Base-by-base conservation (phyloP, 2,113 vertebrate species). In the Thalassoma bifasciatum region DNA sequence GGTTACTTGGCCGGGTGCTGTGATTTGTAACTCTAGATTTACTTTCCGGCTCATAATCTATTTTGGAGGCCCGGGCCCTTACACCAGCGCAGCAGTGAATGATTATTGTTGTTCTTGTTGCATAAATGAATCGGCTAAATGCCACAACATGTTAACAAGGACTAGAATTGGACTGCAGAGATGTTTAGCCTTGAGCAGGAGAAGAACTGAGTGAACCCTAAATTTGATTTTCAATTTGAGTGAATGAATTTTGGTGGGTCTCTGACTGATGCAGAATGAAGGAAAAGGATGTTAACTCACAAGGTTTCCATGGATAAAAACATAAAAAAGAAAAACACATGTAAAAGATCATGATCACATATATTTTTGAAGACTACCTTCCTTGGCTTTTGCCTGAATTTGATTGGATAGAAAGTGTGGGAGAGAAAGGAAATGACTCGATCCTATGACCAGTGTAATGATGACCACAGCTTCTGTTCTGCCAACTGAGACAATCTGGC, bases 111-210 rank as follows among this genome's bases (percentile, higher is more conserved):
- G 44, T 2, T 23, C 22, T 22, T 4, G 12, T 14, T 34, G 69
- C 11, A 57, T 54, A 40, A 49, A 66, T n/a, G 3, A 59, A 72
- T 66, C 8, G 24, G 53, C 16, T 50, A 40, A 56, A 51, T 42
- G 19, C 10, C 34, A 50, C 30, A 57, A 63, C 8, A 36, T 46
- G 9, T 22, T 26, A 71, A 59, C 52, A 37, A 65, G 21, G 51
- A 37, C 14, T 16, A 50, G 22, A 67, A 13, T 8, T 50, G 13
- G 10, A 54, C 64, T 57, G 13, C 49, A 68, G 21, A 54, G 21
- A n/a, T 46, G 38, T 38, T 51, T 49, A 0, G 16, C 34, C 6
- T 17, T 17, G 42, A 56, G 17, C 38, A 37, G 23, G 13, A 76
- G 38, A 34, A 52, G 21, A n/a, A 40, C 8, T 17, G 53, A 58